phyloP scores from a whole-genome alignment of 30 jellyfish, hydroid and myxozoan genomes.

The Clytia hemisphaerica region DNA sequence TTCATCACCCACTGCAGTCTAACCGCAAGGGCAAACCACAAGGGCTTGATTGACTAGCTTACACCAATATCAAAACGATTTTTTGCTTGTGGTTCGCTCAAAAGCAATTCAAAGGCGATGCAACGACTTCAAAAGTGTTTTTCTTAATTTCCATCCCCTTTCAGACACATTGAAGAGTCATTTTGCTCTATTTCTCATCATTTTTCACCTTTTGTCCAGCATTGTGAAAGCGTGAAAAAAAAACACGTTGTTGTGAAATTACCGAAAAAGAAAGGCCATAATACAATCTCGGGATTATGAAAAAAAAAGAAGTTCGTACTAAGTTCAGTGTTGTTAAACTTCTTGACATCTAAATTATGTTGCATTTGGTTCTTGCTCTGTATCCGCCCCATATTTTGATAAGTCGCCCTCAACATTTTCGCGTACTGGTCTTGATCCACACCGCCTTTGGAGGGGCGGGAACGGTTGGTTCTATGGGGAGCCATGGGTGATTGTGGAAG shows the following conservation, averaged over 20 bases:
- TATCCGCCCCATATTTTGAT: conserved; percentile 64
- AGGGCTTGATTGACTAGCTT: no score
- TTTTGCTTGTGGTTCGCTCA: no score
- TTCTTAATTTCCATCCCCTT: no score
- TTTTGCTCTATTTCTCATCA: no score
- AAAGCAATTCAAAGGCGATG: no score
- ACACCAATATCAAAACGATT: no score
- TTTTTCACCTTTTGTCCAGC: no score
- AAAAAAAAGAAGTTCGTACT: conserved; percentile 30
- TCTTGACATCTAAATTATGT: conserved; percentile 59
- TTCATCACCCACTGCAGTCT: no score
- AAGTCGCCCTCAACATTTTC: conserved; percentile 61
- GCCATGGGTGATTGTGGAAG: conserved; percentile 39
- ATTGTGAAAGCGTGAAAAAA: background rate
- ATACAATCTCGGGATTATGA: background rate
- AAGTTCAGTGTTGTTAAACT: conserved; percentile 57
- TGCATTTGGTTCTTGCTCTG: conserved; percentile 45
- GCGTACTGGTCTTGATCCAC: conserved; percentile 73
- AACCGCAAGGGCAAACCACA: no score
- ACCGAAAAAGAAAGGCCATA: background rate
- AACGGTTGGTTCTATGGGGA: background rate
- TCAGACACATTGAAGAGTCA: no score
- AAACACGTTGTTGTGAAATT: background rate
- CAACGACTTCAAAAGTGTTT: no score
- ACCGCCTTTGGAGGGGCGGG: conserved; percentile 17